A percentile compares a stretch with the other conserved stretches of the same genome.
Evolutionary conservation across 2,113 vertebrate species (phyloP).

Genomic region (Campylomormyrus numenius): DNA sequence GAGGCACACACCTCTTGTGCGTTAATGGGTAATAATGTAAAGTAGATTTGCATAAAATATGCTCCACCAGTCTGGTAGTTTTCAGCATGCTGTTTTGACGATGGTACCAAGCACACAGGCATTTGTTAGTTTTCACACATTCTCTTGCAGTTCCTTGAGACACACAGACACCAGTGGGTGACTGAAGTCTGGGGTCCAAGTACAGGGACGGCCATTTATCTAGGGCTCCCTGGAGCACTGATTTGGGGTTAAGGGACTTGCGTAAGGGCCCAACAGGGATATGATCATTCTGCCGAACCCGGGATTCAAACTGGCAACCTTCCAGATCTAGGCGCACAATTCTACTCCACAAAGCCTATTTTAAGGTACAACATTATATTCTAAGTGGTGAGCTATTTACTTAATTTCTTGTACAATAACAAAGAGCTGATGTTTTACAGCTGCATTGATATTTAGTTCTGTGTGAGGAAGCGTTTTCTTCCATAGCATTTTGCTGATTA

Average conservation of each 20-base stretch:
- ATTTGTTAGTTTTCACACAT: background rate
- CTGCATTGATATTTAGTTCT: background rate
- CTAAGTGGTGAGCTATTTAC: background rate
- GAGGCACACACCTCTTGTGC: background rate
- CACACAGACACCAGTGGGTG: background rate
- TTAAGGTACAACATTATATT: background rate
- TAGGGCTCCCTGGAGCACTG: background rate
- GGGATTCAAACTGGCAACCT: background rate
- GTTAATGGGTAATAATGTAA: background rate
- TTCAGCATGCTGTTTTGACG: background rate
- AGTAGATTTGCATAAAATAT: background rate
- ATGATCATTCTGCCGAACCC: background rate
- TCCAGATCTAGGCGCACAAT: background rate
- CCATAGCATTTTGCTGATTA: background rate
- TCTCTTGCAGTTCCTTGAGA: background rate
- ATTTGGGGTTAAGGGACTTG: background rate
- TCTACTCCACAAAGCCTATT: background rate
- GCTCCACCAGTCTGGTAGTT: background rate
- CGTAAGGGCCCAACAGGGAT: background rate
- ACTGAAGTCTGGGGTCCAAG: background rate
- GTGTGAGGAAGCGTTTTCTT: background rate
- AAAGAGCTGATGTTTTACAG: background rate
- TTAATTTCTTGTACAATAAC: background rate
- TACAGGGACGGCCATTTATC: background rate
- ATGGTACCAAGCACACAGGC: background rate